phyloP scores from a whole-genome alignment of 2,113 vertebrate genomes.

The Ranitomeya variabilis region DNA sequence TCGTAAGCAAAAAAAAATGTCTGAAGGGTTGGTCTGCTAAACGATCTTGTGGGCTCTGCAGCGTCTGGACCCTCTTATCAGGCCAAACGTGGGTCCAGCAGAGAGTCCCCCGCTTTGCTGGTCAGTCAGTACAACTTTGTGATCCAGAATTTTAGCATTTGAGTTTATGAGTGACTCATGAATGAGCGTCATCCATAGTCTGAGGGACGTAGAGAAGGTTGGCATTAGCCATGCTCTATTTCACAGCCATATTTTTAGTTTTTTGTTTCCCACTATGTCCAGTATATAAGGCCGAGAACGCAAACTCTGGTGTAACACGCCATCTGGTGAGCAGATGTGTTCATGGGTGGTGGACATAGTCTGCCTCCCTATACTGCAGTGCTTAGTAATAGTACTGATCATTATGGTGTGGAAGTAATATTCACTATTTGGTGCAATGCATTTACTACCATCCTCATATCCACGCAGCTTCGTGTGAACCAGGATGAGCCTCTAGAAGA shows the following conservation, averaged over 20 bases:
- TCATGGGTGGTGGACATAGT: background rate
- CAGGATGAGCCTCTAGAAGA: conserved; percentile 92
- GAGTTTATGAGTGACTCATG: background rate
- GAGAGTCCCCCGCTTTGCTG: background rate
- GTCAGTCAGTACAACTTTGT: background rate
- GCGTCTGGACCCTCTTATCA: background rate
- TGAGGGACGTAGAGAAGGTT: background rate
- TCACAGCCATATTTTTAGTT: conserved; percentile 11
- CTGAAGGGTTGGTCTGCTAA: no score
- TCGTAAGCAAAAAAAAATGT: no score
- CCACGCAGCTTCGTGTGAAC: conserved; percentile 89
- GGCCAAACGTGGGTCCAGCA: background rate
- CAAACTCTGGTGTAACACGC: background rate
- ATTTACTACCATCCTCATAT: background rate
- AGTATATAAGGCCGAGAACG: background rate
- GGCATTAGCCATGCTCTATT: conserved; percentile 17
- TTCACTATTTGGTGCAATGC: background rate
- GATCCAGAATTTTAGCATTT: background rate
- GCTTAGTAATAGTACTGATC: background rate
- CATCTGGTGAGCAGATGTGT: background rate
- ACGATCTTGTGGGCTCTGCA: no score
- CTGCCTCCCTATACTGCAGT: background rate
- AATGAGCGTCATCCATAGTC: background rate
- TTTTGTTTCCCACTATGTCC: background rate
- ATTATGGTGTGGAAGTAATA: background rate